These are phyloP conservation scores for Melanostoma mellinum DNA, from an alignment of 2,888 invertebrate species.

Conservation along the genomic window DNA sequence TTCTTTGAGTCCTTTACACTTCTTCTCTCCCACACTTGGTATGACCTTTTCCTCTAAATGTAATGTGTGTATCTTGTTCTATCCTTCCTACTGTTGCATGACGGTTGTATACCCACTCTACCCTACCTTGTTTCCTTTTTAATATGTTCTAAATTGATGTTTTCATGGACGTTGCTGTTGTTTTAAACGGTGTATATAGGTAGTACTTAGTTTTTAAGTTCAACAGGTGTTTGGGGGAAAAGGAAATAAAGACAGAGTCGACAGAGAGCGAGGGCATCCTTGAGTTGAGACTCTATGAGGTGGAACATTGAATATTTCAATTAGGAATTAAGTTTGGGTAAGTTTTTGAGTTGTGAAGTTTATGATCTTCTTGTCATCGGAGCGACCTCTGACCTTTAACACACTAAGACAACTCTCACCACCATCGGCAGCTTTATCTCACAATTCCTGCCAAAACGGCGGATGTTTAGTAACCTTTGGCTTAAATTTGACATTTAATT, in stretches of 20 bases:
- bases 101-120: background rate
- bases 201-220: background rate
- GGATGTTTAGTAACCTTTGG: background rate
- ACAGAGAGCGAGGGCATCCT: background rate
- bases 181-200: background rate
- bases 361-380: no score
- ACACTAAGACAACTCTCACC: background rate
- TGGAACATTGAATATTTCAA: background rate
- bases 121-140: background rate
- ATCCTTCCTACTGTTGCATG: constrained; percentile 32
- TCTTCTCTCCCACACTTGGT: background rate
- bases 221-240: constrained; percentile 13
- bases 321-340: no score
- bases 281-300: background rate
- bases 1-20: constrained; percentile 7
- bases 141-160: constrained; percentile 10
- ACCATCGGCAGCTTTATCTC: background rate
- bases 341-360: no score
- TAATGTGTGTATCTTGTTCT: constrained; percentile 1
- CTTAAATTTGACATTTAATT: constrained; percentile 4
- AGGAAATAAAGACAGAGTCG: background rate
- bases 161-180: constrained; percentile 2
- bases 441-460: no score
- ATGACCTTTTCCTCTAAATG: constrained; percentile 12
- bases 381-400: constrained; percentile 13